phyloP scores from a whole-genome alignment of 2,113 vertebrate species.

The Anhinga rufa region DNA sequence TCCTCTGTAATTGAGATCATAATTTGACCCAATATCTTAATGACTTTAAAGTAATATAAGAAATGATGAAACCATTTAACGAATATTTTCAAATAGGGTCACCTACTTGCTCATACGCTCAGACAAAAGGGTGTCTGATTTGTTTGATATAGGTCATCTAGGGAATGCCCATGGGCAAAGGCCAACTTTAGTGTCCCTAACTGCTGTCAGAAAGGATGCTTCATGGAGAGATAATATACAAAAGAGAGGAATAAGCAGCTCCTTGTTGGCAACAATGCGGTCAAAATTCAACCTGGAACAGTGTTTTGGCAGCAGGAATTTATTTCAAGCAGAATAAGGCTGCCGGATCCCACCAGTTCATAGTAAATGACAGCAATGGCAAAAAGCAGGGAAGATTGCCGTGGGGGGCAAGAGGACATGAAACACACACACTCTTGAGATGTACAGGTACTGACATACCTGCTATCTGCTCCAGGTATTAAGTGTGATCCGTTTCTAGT shows the following conservation, averaged over 20 bases:
- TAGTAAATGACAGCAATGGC: not conserved
- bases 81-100: conserved; percentile 54
- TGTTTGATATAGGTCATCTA: conserved; percentile 31
- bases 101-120: conserved; percentile 13
- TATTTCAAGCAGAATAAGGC: not conserved
- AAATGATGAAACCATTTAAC: conserved; percentile 55
- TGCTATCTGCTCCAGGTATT: not conserved
- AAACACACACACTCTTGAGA: not conserved
- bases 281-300: not conserved
- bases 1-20: conserved; percentile 13
- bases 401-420: not conserved
- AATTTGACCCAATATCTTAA: conserved; percentile 24
- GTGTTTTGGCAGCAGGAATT: not conserved
- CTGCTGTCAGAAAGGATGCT: not conserved
- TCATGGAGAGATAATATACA: not conserved
- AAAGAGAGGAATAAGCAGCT: not conserved
- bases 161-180: not conserved
- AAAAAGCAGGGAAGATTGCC: not conserved
- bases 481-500: not conserved
- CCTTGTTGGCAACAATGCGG: not conserved
- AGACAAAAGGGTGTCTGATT: conserved; percentile 41
- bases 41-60: conserved; percentile 15
- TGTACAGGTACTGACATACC: not conserved
- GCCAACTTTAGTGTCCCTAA: not conserved
- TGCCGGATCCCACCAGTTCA: not conserved